A percentile compares a stretch with the other conserved stretches of the same genome.
Evolutionary conservation across 2,888 invertebrate species (phyloP).

Genomic region (Cotesia congregata): DNA sequence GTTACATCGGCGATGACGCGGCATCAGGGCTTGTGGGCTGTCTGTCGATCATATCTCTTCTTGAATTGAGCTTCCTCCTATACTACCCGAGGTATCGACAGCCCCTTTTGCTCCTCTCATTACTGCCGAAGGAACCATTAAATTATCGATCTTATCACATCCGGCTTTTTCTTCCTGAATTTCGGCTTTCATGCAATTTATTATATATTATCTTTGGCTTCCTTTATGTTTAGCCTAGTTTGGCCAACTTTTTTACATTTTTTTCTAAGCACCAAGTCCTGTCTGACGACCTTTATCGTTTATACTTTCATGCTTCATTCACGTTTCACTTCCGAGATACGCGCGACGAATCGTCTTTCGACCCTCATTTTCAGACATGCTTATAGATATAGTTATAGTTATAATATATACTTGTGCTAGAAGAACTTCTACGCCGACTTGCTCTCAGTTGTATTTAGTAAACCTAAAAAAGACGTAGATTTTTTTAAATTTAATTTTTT

Average conservation of each 20-base stretch:
- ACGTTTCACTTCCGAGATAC: slow-evolving; percentile 32
- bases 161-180: slow-evolving; percentile 21
- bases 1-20: slow-evolving; percentile 38
- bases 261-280: neutral
- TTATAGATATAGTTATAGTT: neutral
- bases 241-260: neutral
- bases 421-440: neutral
- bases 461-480: neutral
- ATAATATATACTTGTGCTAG: neutral
- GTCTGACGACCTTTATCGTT: slow-evolving; percentile 21
- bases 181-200: too few relatives aligned
- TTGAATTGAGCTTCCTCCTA: slow-evolving; percentile 4
- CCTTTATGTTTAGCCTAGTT: neutral
- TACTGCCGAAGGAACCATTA: slow-evolving; percentile 25
- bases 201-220: neutral
- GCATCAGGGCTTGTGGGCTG: slow-evolving; percentile 21
- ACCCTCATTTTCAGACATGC: neutral
- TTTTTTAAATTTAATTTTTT: neutral
- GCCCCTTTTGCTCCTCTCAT: slow-evolving; percentile 25
- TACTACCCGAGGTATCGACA: slow-evolving; percentile 43
- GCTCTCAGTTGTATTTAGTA: neutral
- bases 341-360: slow-evolving; percentile 28
- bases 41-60: slow-evolving; percentile 21
- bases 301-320: slow-evolving; percentile 36
- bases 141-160: slow-evolving; percentile 41